Conservation (phyloP, 2,797 vertebrate species). For the Diplodus sargus region DNA sequence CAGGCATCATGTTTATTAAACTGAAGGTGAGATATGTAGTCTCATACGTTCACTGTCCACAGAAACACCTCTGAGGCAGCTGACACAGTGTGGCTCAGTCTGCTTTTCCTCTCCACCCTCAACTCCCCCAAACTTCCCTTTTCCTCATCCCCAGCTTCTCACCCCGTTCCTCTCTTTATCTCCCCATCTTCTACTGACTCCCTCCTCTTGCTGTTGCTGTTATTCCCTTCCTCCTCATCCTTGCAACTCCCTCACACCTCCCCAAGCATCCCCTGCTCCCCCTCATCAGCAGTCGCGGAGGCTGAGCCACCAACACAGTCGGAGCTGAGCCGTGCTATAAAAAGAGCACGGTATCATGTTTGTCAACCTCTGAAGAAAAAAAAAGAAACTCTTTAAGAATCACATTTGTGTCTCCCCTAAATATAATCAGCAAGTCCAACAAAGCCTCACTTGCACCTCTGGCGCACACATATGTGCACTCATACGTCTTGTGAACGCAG, state of each 20-base stretch:
- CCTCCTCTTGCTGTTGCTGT: slow-evolving; percentile 38
- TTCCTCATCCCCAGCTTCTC: slow-evolving; percentile 54
- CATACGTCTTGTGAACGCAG: not conserved
- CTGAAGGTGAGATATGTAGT: not conserved
- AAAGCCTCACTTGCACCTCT: not conserved
- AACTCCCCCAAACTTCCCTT: slow-evolving; percentile 67
- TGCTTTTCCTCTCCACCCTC: slow-evolving; percentile 48
- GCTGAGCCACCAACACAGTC: not conserved
- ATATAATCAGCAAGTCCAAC: not conserved
- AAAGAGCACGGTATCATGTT: not conserved
- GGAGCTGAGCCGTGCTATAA: not conserved
- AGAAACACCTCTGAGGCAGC: not conserved
- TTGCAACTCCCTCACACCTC: slow-evolving; percentile 52
- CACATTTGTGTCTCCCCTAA: not conserved
- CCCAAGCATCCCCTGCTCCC: slow-evolving; percentile 17
- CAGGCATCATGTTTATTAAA: not conserved
- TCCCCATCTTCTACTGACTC: slow-evolving; percentile 25
- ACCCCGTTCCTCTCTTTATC: slow-evolving; percentile 43
- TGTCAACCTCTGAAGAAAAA: not conserved
- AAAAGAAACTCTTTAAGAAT: not conserved
- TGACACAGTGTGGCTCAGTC: not conserved
- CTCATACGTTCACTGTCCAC: not conserved
- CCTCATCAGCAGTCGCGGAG: not conserved
- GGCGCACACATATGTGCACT: slow-evolving; percentile 1
- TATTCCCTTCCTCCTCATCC: slow-evolving; percentile 57